Evolutionary conservation across 2,888 invertebrate genomes (phyloP).

Genomic region (Eudasyphora cyanicolor): DNA sequence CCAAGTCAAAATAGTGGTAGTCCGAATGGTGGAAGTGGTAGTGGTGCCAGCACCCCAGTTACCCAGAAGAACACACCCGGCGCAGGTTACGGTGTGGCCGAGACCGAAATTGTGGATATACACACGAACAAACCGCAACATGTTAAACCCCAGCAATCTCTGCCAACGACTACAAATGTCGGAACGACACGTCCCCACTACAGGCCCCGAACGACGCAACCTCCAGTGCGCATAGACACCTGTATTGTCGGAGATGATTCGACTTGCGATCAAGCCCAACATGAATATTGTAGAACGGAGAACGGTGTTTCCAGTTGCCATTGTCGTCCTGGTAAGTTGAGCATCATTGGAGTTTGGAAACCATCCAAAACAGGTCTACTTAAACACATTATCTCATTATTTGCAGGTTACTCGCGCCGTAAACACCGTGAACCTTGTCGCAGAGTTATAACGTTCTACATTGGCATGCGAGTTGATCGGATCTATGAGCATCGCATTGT

Average conservation of each 20-base stretch:
- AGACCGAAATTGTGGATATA: constrained; percentile 81
- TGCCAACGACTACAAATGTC: constrained; percentile 80
- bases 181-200: constrained; percentile 85
- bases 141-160: constrained; percentile 82
- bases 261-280: constrained; percentile 92
- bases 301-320: constrained; percentile 93
- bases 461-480: constrained; percentile 90
- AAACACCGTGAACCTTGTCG: constrained; percentile 89
- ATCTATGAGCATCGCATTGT: constrained; percentile 89
- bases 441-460: constrained; percentile 87
- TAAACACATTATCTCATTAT: too few species aligned
- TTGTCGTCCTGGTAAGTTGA: constrained; percentile 86
- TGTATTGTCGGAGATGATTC: constrained; percentile 96
- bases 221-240: constrained; percentile 88
- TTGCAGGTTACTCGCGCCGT: constrained; percentile 85
- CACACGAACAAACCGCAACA: constrained; percentile 75
- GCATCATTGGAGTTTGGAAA: neutral
- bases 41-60: constrained; percentile 54
- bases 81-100: constrained; percentile 83
- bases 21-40: constrained; percentile 50
- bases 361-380: too few species aligned
- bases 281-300: constrained; percentile 93
- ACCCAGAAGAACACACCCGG: constrained; percentile 80
- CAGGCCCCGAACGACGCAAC: constrained; percentile 77
- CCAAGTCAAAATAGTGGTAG: constrained; percentile 68